Conservation (phyloP, 1,140 invertebrate genomes). For the Chrysomallon squamiferum region DNA sequence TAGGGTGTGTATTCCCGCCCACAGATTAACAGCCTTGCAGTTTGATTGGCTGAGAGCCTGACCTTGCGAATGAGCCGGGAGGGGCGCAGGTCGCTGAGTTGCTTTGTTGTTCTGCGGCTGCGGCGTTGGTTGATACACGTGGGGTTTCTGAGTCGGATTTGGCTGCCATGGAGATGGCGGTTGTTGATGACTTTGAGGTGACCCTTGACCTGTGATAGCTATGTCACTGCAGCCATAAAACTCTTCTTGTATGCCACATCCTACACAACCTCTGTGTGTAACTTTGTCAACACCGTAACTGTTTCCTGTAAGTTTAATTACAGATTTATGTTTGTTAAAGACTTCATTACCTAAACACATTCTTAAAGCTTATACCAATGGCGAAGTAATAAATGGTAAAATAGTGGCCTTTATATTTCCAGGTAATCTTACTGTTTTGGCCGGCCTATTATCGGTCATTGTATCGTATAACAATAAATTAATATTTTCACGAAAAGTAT, state of each 20-base stretch:
- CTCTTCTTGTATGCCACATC: constrained; percentile 39
- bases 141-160: background rate
- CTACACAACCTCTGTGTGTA: constrained; percentile 17
- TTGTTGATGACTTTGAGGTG: background rate
- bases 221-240: constrained; percentile 44
- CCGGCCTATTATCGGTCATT: background rate
- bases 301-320: constrained; percentile 21
- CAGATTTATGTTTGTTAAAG: background rate
- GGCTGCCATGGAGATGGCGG: background rate
- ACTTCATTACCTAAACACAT: background rate
- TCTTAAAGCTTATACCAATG: background rate
- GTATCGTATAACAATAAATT: background rate
- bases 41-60: background rate
- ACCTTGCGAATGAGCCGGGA: background rate
- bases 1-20: background rate
- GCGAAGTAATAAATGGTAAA: background rate
- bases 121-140: background rate
- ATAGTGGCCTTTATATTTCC: background rate
- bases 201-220: constrained; percentile 11
- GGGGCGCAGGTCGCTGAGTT: background rate
- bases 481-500: background rate
- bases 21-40: background rate
- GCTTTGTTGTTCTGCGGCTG: background rate
- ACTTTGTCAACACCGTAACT: constrained; percentile 13
- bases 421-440: background rate